Evolutionary conservation across 2,797 vertebrate species (phyloP).

Genomic region (Eleutherodactylus coqui): DNA sequence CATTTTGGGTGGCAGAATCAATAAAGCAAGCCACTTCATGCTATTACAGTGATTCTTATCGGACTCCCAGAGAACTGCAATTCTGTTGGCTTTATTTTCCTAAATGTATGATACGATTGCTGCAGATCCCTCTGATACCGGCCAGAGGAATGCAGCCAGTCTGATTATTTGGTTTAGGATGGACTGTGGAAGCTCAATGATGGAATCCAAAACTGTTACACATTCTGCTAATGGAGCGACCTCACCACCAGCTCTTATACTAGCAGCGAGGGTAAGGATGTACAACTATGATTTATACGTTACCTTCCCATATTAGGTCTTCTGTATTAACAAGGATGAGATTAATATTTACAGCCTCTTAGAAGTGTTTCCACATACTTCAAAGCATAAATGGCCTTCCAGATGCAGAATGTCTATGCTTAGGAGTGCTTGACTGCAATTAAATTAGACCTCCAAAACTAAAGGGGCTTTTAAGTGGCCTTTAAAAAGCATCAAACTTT

Average conservation of each 20-base stretch:
- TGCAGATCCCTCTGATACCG: constrained; percentile 30
- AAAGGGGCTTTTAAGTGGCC: background rate
- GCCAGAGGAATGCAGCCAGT: constrained; percentile 1
- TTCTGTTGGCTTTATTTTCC: constrained; percentile 50
- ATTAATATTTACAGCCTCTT: background rate
- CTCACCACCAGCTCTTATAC: background rate
- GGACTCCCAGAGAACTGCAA: background rate
- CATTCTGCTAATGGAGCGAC: constrained; percentile 31
- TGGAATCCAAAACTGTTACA: constrained; percentile 21
- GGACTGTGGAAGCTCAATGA: constrained; percentile 12
- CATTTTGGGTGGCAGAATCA: constrained; percentile 28
- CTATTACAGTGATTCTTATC: constrained; percentile 56
- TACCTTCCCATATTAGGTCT: background rate
- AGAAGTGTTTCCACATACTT: too few relatives aligned
- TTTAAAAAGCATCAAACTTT: too few relatives aligned
- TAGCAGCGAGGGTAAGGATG: background rate
- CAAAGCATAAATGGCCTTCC: too few relatives aligned
- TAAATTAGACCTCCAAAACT: background rate
- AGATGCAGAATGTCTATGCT: background rate
- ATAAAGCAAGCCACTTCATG: constrained; percentile 29
- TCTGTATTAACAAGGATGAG: background rate
- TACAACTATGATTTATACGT: background rate
- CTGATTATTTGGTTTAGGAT: constrained; percentile 34
- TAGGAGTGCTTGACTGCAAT: background rate
- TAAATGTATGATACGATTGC: constrained; percentile 33